Percentiles rank a stretch among this genome's conserved stretches.
Evolutionary conservation across 1,140 invertebrate genomes (phyloP).

Genomic region (Listronotus oregonensis): DNA sequence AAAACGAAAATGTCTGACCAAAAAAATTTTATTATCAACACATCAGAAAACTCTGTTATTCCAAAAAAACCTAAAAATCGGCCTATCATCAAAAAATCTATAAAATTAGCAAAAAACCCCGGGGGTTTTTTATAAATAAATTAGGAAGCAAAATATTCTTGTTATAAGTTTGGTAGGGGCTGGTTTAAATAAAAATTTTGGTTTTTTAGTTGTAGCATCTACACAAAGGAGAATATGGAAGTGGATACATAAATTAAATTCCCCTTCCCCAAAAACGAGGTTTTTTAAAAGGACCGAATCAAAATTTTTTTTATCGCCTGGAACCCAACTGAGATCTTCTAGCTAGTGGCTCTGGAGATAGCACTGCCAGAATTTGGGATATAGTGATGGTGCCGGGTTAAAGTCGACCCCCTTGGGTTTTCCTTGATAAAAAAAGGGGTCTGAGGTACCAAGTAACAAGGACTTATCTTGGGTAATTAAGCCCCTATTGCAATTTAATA

Average conservation of each 20-base stretch:
- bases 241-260: slow-evolving; percentile 90
- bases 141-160: no score
- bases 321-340: slow-evolving; percentile 96
- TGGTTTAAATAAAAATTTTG: no score
- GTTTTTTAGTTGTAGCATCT: slow-evolving; percentile 50
- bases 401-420: slow-evolving; percentile 77
- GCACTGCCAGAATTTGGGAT: slow-evolving; percentile 98
- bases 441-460: slow-evolving; percentile 98
- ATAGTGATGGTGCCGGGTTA: slow-evolving; percentile 85
- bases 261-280: slow-evolving; percentile 90
- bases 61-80: no score
- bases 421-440: slow-evolving; percentile 94
- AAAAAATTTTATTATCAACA: no score
- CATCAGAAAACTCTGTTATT: no score
- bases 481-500: no score
- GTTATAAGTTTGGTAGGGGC: not conserved
- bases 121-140: no score
- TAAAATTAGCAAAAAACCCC: no score
- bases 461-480: slow-evolving; percentile 99
- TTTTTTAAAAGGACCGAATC: slow-evolving; percentile 95
- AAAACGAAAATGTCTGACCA: no score
- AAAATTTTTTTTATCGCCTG: slow-evolving; percentile 99
- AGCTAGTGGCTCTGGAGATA: slow-evolving; percentile 97
- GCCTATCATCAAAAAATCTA: no score
- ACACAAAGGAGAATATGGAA: slow-evolving; percentile 67